These are phyloP conservation scores for Apocrypta bakeri DNA, from an alignment of 1,140 invertebrate species.

Conservation along the genomic window DNA sequence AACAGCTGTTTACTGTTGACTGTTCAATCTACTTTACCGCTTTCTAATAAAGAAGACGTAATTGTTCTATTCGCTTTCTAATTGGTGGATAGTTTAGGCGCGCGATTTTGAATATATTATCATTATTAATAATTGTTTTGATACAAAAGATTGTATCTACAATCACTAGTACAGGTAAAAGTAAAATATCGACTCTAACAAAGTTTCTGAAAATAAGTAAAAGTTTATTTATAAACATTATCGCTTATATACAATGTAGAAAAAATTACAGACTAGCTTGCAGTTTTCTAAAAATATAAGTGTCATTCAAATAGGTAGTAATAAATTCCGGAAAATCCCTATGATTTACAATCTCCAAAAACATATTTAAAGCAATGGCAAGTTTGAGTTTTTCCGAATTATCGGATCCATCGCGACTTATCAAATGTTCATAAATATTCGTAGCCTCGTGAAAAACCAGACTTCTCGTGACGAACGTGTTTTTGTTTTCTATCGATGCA, in stretches of 20 bases:
- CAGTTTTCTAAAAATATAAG: slow-evolving; percentile 74
- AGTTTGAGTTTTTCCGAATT: slow-evolving; percentile 69
- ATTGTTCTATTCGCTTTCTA: too few relatives aligned
- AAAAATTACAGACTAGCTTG: slow-evolving; percentile 69
- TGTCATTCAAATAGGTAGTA: slow-evolving; percentile 77
- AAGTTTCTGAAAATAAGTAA: too few relatives aligned
- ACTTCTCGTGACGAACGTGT: slow-evolving; percentile 68
- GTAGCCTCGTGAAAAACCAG: slow-evolving; percentile 66
- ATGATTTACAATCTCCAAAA: slow-evolving; percentile 75
- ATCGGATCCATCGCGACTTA: slow-evolving; percentile 63
- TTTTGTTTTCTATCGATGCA: slow-evolving; percentile 69
- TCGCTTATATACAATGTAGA: slow-evolving; percentile 40
- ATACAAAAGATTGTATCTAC: too few relatives aligned
- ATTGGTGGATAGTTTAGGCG: too few relatives aligned
- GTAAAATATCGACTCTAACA: too few relatives aligned
- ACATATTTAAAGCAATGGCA: slow-evolving; percentile 74
- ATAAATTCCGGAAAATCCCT: slow-evolving; percentile 76
- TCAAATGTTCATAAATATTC: slow-evolving; percentile 67
- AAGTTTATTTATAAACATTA: background rate
- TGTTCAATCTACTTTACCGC: background rate
- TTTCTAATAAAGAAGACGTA: background rate
- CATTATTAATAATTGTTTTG: too few relatives aligned
- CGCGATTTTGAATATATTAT: background rate
- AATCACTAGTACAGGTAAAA: too few relatives aligned
- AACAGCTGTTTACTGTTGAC: background rate